Percentiles rank a stretch among this genome's conserved stretches.
phyloP scores from a whole-genome alignment of 2,797 vertebrate species.

The Phylloscopus collybita region DNA sequence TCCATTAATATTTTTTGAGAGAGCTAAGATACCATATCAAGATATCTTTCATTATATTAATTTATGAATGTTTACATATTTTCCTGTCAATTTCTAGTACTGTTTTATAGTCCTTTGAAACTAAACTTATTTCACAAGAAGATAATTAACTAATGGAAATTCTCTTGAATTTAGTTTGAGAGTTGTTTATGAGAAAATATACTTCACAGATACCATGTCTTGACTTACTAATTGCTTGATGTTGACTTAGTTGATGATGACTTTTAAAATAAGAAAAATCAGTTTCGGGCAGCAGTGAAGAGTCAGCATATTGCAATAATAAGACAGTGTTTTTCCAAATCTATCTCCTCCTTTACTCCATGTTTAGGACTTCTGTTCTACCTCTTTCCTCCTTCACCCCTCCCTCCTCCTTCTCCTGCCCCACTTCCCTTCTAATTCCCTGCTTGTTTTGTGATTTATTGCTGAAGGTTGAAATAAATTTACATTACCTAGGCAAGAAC shows the following conservation, averaged over 20 bases:
- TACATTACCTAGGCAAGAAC: not conserved
- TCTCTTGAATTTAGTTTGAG: not conserved
- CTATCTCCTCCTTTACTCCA: accelerated
- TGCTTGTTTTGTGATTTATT: not conserved
- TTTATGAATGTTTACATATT: not conserved
- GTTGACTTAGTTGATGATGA: not conserved
- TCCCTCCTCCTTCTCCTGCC: accelerated
- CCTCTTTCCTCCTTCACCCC: not conserved
- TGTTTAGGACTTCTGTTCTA: not conserved
- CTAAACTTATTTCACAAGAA: not conserved
- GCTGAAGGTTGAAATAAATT: not conserved
- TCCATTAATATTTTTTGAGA: not conserved
- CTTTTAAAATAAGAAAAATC: not conserved
- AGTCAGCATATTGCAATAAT: not conserved
- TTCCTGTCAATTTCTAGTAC: not conserved
- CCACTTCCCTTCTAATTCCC: not conserved
- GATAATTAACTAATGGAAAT: not conserved
- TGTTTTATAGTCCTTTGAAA: not conserved
- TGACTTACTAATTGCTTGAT: not conserved
- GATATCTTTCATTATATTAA: not conserved
- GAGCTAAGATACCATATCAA: not conserved
- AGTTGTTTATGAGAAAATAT: not conserved
- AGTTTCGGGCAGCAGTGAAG: not conserved
- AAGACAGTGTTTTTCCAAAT: not conserved
- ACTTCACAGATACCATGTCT: not conserved